Conservation (phyloP, 2,888 invertebrate species). For the Rhimphoctona megacephalus region DNA sequence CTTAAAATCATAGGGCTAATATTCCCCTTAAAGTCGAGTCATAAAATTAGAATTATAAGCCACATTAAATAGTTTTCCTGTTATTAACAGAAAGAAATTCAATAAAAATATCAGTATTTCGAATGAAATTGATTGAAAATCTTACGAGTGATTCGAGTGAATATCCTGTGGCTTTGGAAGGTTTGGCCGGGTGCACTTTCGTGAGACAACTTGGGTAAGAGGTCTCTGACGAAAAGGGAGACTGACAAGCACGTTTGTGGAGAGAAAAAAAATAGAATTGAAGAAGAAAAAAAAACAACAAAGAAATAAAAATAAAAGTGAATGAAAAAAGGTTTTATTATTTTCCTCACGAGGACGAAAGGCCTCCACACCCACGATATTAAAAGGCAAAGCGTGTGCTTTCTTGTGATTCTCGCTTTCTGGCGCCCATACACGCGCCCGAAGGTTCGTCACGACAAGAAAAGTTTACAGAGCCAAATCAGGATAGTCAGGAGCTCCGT, state of each 20-base stretch:
- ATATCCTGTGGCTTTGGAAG: not conserved
- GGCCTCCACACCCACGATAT: constrained; percentile 65
- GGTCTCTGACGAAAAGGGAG: not conserved
- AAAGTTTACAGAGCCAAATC: constrained; percentile 32
- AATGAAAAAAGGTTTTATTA: not conserved
- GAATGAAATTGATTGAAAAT: not conserved
- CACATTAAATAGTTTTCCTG: not conserved
- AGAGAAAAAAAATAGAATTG: not conserved
- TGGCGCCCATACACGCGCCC: constrained; percentile 59
- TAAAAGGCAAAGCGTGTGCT: constrained; percentile 55
- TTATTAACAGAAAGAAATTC: not conserved
- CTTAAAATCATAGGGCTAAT: not conserved
- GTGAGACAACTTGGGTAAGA: not conserved
- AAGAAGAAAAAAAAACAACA: not conserved
- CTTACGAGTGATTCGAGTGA: not conserved
- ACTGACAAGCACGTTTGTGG: not conserved
- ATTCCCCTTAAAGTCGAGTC: not conserved
- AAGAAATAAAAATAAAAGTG: not conserved
- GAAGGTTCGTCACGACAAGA: constrained; percentile 64
- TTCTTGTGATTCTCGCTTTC: constrained; percentile 37
- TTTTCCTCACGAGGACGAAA: constrained; percentile 47
- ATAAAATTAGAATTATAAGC: not conserved
- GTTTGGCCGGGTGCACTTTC: constrained; percentile 5
- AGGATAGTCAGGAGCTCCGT: constrained; percentile 35
- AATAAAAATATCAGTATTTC: constrained; percentile 2